phyloP scores from a whole-genome alignment of 2,888 invertebrate species.

The Pseudococcus viburni region DNA sequence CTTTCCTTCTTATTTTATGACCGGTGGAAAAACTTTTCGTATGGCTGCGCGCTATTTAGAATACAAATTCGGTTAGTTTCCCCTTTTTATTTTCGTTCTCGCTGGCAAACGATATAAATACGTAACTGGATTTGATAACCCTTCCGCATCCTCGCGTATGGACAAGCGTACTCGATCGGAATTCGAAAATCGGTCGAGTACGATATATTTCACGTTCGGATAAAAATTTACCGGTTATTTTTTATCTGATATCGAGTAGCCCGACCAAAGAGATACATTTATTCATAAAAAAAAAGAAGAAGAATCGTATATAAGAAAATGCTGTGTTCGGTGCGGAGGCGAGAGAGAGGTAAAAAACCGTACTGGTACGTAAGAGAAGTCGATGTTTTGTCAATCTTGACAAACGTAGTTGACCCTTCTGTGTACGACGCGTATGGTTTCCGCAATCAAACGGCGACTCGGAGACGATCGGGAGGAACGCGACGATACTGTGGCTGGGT shows the following conservation, averaged over 20 bases:
- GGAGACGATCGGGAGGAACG: background rate
- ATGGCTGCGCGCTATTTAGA: conserved; percentile 5
- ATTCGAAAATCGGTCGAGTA: background rate
- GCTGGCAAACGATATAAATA: conserved; percentile 37
- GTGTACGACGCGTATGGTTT: background rate
- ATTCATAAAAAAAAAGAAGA: conserved; percentile 15
- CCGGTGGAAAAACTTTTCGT: conserved; percentile 12
- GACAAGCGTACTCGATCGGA: conserved; percentile 37
- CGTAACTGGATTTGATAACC: conserved; percentile 37
- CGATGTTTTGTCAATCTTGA: conserved; percentile 63
- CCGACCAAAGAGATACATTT: conserved; percentile 7
- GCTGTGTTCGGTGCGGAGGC: background rate
- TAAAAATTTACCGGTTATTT: conserved; percentile 24
- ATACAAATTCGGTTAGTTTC: conserved; percentile 29
- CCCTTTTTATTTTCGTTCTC: background rate
- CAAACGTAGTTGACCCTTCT: conserved; percentile 62
- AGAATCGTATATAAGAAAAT: background rate
- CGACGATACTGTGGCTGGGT: background rate
- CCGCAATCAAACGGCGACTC: background rate
- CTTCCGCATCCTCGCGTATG: conserved; percentile 5
- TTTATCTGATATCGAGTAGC: conserved; percentile 34
- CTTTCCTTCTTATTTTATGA: conserved; percentile 2
- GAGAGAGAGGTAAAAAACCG: background rate
- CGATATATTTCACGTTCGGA: conserved; percentile 16
- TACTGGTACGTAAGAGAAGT: background rate